Percentiles rank a stretch among this genome's conserved stretches.
phyloP scores from a whole-genome alignment of 1,140 invertebrate species.

The Euglossa dilemma region DNA sequence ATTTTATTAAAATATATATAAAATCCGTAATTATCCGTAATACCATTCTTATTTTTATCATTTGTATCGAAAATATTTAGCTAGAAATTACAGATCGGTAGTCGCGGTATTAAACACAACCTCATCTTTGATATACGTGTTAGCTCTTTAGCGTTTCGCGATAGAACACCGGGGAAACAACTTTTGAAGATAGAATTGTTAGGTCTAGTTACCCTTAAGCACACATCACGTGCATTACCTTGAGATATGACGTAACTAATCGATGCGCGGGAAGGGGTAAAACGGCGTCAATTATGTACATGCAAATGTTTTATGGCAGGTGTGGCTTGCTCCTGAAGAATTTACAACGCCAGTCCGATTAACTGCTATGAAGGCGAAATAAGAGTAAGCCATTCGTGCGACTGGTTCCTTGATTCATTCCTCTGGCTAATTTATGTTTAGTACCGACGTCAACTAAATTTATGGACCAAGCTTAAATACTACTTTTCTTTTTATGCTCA shows the following conservation, averaged over 20 bases:
- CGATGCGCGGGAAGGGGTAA: conserved; percentile 19
- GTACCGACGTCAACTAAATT: conserved; percentile 47
- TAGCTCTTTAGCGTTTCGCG: too few species aligned
- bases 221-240: neutral
- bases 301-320: conserved; percentile 44
- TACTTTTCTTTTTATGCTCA: conserved; percentile 51
- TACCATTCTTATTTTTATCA: too few species aligned
- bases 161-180: neutral
- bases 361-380: conserved; percentile 27
- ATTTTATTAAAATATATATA: too few species aligned
- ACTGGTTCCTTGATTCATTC: conserved; percentile 50
- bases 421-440: conserved; percentile 40
- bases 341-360: conserved; percentile 29
- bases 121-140: too few species aligned
- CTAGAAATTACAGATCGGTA: too few species aligned
- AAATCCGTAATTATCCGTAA: too few species aligned
- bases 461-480: conserved; percentile 42
- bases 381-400: conserved; percentile 25
- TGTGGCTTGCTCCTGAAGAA: conserved; percentile 24
- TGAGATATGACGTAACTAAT: conserved; percentile 41
- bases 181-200: conserved; percentile 1
- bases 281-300: conserved; percentile 47
- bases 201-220: neutral
- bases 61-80: too few species aligned
- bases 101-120: too few species aligned